Percentiles rank a stretch among this genome's conserved stretches.
Conservation (phyloP, 2,888 invertebrate species). For the Catocala sponsa region DNA sequence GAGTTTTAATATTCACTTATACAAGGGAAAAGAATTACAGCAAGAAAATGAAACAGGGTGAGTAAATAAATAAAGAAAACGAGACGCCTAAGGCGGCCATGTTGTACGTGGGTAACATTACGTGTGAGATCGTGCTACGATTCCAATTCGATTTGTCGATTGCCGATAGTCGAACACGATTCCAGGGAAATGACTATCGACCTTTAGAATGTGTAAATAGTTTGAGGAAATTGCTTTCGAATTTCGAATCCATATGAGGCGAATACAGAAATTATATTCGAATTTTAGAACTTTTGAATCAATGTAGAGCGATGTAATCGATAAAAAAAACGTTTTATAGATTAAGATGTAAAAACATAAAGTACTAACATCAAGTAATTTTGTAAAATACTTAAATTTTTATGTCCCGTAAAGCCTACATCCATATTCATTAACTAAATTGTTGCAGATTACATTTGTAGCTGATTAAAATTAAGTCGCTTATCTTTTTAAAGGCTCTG, state of each 20-base stretch:
- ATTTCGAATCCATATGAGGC: constrained; percentile 7
- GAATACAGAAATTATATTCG: constrained; percentile 10
- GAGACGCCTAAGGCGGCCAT: constrained; percentile 61
- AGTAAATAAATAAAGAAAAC: constrained; percentile 81
- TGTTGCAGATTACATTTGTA: constrained; percentile 12
- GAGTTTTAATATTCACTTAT: constrained; percentile 84
- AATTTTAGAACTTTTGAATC: constrained; percentile 17
- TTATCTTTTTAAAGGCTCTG: constrained; percentile 1
- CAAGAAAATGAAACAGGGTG: constrained; percentile 83
- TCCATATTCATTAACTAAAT: constrained; percentile 27
- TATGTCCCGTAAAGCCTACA: constrained; percentile 21
- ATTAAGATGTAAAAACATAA: constrained; percentile 22
- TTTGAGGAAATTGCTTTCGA: constrained; percentile 49
- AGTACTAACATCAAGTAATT: constrained; percentile 19
- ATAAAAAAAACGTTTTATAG: constrained; percentile 18
- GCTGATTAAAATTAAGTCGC: constrained; percentile 6
- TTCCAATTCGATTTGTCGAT: constrained; percentile 82
- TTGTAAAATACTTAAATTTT: constrained; percentile 24
- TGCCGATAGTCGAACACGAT: constrained; percentile 60
- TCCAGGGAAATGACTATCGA: constrained; percentile 65
- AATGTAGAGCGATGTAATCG: neutral
- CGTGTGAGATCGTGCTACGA: constrained; percentile 79
- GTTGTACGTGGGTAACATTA: constrained; percentile 71
- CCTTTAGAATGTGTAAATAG: constrained; percentile 82
- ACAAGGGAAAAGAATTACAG: constrained; percentile 85